Evolutionary conservation across 2,888 invertebrate genomes (phyloP).

Genomic region (Pheosia gnoma): DNA sequence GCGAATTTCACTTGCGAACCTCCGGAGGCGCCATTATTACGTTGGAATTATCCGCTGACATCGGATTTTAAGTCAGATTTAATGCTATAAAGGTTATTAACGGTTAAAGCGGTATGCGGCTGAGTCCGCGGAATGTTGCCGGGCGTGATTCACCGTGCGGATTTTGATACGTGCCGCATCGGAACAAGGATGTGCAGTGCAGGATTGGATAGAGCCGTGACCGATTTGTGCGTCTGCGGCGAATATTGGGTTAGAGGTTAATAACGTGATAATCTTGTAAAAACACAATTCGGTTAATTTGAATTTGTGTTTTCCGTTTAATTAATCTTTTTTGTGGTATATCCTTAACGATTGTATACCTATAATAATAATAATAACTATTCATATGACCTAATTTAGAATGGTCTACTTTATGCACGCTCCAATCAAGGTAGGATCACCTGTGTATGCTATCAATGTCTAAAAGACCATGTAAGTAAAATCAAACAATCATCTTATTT

Average conservation of each 20-base stretch:
- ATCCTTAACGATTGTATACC: too few species aligned
- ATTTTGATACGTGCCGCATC: slow-evolving; percentile 20
- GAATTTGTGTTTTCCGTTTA: slow-evolving; percentile 3
- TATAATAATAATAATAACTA: too few species aligned
- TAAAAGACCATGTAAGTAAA: too few species aligned
- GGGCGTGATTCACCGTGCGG: slow-evolving; percentile 58
- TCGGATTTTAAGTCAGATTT: slow-evolving; percentile 58
- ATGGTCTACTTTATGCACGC: too few species aligned
- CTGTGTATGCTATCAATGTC: too few species aligned
- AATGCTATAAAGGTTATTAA: slow-evolving; percentile 63
- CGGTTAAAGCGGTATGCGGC: slow-evolving; percentile 61
- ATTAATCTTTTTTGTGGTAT: background rate
- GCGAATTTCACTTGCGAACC: slow-evolving; percentile 48
- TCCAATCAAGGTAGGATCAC: too few species aligned
- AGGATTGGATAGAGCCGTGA: slow-evolving; percentile 22
- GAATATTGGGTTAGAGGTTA: slow-evolving; percentile 5
- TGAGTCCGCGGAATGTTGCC: slow-evolving; percentile 61
- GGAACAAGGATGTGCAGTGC: slow-evolving; percentile 44
- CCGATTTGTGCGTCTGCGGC: slow-evolving; percentile 11
- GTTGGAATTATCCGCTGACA: slow-evolving; percentile 53
- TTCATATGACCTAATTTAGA: too few species aligned
- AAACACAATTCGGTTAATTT: background rate
- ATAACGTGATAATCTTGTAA: background rate
- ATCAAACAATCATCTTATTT: too few species aligned
- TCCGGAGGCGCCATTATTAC: slow-evolving; percentile 56